Percentiles rank a stretch among this genome's conserved stretches.
phyloP scores from a whole-genome alignment of 2,888 invertebrate species.

The Pachliopta kotzebuea region DNA sequence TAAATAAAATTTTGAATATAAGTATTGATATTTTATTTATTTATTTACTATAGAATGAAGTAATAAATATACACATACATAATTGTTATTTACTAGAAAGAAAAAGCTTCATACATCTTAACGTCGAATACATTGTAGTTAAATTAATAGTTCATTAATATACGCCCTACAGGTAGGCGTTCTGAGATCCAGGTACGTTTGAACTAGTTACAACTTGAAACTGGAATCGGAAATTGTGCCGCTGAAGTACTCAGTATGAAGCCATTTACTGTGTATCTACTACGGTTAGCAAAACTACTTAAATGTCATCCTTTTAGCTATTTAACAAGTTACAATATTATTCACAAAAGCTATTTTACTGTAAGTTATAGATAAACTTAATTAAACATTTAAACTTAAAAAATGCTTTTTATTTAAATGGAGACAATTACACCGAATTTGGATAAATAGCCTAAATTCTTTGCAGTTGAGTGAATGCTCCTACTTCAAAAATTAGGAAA shows the following conservation, averaged over 20 bases:
- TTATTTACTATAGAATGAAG: too few species aligned
- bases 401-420: too few species aligned
- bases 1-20: too few species aligned
- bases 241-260: slow-evolving; percentile 1
- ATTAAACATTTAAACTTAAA: too few species aligned
- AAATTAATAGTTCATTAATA: background rate
- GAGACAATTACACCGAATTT: too few species aligned
- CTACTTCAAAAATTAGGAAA: too few species aligned
- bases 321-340: background rate
- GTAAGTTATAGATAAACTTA: background rate
- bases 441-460: too few species aligned
- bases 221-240: slow-evolving; percentile 14
- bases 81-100: too few species aligned
- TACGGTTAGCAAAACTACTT: slow-evolving; percentile 10
- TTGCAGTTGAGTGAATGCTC: too few species aligned
- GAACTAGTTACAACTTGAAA: slow-evolving; percentile 19
- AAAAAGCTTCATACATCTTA: too few species aligned
- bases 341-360: background rate
- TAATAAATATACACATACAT: too few species aligned
- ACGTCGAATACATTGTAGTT: background rate
- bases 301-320: background rate
- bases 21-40: too few species aligned
- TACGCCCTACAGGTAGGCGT: slow-evolving; percentile 7
- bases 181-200: slow-evolving; percentile 1
- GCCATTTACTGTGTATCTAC: background rate